Conservation (phyloP, 2,797 vertebrate genomes). For the Buphagus erythrorhynchus region DNA sequence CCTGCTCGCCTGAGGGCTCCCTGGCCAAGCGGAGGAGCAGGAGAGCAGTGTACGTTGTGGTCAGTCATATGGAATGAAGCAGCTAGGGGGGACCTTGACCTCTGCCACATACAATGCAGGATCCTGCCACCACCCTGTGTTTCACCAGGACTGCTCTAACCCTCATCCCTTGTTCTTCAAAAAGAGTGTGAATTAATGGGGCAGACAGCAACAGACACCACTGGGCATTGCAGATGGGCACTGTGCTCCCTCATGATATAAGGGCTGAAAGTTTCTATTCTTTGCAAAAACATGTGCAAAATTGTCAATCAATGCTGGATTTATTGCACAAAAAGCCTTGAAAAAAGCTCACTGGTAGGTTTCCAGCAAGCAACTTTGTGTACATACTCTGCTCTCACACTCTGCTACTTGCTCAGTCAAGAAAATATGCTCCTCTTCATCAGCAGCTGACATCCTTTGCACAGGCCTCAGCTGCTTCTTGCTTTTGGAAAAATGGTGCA, state of each 20-base stretch:
- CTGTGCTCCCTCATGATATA: background rate
- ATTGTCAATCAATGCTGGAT: background rate
- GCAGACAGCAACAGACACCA: background rate
- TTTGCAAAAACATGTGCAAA: background rate
- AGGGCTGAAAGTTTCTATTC: background rate
- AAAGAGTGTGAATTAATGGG: background rate
- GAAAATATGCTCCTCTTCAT: background rate
- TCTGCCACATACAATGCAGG: background rate
- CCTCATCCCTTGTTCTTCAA: background rate
- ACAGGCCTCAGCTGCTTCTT: background rate
- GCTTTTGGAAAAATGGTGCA: background rate
- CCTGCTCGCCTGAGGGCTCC: background rate
- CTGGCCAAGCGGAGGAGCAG: background rate
- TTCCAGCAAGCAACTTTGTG: background rate
- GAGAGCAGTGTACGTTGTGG: background rate
- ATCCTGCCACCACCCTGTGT: background rate
- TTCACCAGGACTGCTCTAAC: background rate
- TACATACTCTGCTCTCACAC: background rate
- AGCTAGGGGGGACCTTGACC: background rate
- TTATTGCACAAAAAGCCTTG: background rate
- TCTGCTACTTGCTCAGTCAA: background rate
- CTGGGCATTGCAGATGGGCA: rapidly evolving
- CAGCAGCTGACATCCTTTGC: background rate
- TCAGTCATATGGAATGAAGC: background rate
- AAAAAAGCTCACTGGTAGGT: background rate